Base-by-base conservation (phyloP, 2,888 invertebrate species). In the Aspidiotus destructor region DNA sequence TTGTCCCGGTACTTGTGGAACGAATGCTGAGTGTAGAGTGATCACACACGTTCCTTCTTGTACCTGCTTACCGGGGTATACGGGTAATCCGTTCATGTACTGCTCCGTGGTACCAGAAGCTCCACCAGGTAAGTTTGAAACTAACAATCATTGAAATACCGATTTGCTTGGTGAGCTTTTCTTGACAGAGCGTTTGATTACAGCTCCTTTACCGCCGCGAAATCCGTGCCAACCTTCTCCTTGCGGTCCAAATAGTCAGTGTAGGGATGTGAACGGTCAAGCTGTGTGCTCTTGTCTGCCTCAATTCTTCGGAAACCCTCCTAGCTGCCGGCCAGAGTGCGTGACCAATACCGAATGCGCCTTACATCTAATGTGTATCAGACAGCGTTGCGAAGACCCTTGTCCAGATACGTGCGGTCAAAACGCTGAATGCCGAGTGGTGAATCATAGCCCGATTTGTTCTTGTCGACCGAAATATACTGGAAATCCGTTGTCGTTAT, bases 401-500 rank as follows among this genome's bases (percentile, higher is more conserved):
- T 84, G 84, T 73, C 80, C 79, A 42, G 82, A 83, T 71, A 77
- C 81, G 60, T 84, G 84, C 73, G 83, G 83, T 57, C 73, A 79
- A 52, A 78, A 79, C 72, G 81, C 84, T 7, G 75, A 77, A 58
- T 85, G 84, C 71, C 78, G 80, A 72, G 83, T 84, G 8, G 79
- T 82, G 41, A 83, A 83, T 74, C 84, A 84, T 74, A 81, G 81
- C 70, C 81, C 84, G 0, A 79, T 81, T 71, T 84, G 84, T 73
- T 79, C 79, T 71, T 85, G 84, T 73, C 76, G 77, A 57, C 74
- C 77, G 11, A 79, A 80, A 64, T 79, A 77, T 72, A 77, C 77
- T 63, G 82, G 80, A 62, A 84, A 88, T 77, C 87, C 88, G 60
- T 87, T 88, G 75, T 80, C 82, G 3, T 77, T 81, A 70, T 88